Evolutionary conservation across 2,888 invertebrate species (phyloP), one percentile per base, ranked within the genome.

Genomic region (Syrphus vitripennis): DNA sequence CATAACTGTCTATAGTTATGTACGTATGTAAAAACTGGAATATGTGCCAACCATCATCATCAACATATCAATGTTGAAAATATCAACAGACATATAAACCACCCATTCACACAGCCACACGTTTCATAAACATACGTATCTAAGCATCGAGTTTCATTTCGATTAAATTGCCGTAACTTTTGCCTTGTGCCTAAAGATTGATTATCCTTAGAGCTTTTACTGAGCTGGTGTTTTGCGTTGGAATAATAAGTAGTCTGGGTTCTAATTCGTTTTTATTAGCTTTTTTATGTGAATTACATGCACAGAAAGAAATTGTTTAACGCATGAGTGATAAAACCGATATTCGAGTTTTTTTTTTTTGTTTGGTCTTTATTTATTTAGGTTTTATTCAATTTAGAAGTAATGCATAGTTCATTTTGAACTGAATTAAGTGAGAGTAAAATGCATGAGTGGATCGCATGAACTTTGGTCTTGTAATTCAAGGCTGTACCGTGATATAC

Each of bases 201-300:
- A 84, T 84, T 81, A 80, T 84, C 84, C 81, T 53, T 50, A 69
- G 69, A 80, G 76, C 80, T 76, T 84, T 84, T 77, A 84, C 67
- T 69, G 74, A 21, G 57, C 34, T 57, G 10, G 48, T 67, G 67
- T 72, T 81, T 77, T 80, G 81, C 72, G 81, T 72, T 57, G 40
- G 81, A 84, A 84, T 84, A 84, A 81, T 84, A 80, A 76, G 81
- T 81, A 53, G 72, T 84, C 72, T 81, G 26, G 67, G 76, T 72
- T 81, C 81, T 84, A 84, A 84, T 80, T 80, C 80, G 76, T 42
- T 81, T 84, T 84, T 84, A 84, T 84, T 84, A 81, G 76, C 72
- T 84, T 76, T 84, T 81, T 84, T 81, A 84, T 84, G 81, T 77
- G 84, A 69, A 81, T 84, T 84, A 84, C 84, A 81, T 84, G 80